These are phyloP conservation scores for Margarornis squamiger DNA, from an alignment of 2,797 vertebrate genomes.

Conservation along the genomic window DNA sequence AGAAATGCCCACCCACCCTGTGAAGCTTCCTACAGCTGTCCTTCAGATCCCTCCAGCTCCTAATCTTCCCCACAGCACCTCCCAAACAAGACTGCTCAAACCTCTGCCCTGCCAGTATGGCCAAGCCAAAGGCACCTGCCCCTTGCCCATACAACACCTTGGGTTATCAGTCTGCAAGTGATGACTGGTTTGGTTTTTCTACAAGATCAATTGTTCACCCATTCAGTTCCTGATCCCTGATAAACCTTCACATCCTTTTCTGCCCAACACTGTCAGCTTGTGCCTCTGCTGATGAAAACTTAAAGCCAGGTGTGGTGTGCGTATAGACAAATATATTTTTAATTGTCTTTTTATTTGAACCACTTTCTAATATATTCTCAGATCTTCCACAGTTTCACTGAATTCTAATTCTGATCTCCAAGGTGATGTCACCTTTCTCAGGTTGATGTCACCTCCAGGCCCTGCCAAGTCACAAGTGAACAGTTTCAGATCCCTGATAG, in stretches of 20 bases:
- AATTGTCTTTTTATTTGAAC: background rate
- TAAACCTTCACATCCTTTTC: background rate
- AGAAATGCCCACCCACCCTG: background rate
- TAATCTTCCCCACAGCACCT: background rate
- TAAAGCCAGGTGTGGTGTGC: background rate
- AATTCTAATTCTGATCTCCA: background rate
- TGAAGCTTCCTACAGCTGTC: background rate
- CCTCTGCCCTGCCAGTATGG: background rate
- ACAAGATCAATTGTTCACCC: background rate
- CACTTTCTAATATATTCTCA: background rate
- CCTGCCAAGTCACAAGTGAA: background rate
- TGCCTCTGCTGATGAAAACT: background rate
- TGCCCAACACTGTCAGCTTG: background rate
- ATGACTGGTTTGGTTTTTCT: background rate
- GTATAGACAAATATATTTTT: background rate
- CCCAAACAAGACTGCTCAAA: background rate
- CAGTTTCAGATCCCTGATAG: background rate
- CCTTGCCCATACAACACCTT: fast-evolving
- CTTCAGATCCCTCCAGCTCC: background rate
- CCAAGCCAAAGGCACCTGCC: fast-evolving
- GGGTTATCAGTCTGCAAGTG: background rate
- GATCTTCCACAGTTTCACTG: background rate
- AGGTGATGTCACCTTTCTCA: background rate
- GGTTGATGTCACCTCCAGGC: background rate
- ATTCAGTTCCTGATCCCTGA: background rate